Percentiles rank a stretch among this genome's conserved stretches.
Conservation (phyloP, 2,888 invertebrate species). For the Athalia cordata region DNA sequence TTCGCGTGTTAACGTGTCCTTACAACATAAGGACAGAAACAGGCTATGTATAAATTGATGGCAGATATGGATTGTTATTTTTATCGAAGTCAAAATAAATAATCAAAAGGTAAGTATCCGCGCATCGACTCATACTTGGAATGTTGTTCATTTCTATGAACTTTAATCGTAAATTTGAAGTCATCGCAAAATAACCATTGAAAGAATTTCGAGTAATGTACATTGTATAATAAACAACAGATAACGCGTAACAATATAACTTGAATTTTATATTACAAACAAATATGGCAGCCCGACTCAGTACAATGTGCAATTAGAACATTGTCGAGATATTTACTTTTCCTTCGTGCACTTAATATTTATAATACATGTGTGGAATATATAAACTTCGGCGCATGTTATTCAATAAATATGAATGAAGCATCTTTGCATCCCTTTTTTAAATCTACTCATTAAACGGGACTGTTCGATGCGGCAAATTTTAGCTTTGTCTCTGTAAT, state of each 20-base stretch:
- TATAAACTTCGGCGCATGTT: conserved; percentile 17
- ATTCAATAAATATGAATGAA: conserved; percentile 8
- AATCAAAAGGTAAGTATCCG: neutral
- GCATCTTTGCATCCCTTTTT: neutral
- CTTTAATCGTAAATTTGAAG: conserved; percentile 1
- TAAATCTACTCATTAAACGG: conserved; percentile 2
- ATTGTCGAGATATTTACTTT: conserved; percentile 26
- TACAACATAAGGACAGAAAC: conserved; percentile 40
- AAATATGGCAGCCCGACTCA: conserved; percentile 38
- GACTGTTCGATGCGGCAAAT: conserved; percentile 18
- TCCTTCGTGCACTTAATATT: conserved; percentile 11
- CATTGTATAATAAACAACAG: conserved; percentile 17
- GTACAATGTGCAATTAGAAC: conserved; percentile 18
- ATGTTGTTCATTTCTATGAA: conserved; percentile 3
- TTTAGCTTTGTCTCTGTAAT: conserved; percentile 61
- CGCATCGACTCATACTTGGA: conserved; percentile 13
- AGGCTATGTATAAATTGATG: conserved; percentile 29
- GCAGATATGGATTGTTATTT: conserved; percentile 9
- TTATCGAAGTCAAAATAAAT: neutral
- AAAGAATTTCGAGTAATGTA: neutral
- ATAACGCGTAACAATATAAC: conserved; percentile 23
- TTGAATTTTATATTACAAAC: conserved; percentile 39
- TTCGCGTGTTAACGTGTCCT: conserved; percentile 35
- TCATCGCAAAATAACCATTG: neutral
- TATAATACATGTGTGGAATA: conserved; percentile 12